Percentiles rank a stretch among this genome's conserved stretches.
Evolutionary conservation across 2,888 invertebrate species (phyloP).

Genomic region (Resseliella maxima): DNA sequence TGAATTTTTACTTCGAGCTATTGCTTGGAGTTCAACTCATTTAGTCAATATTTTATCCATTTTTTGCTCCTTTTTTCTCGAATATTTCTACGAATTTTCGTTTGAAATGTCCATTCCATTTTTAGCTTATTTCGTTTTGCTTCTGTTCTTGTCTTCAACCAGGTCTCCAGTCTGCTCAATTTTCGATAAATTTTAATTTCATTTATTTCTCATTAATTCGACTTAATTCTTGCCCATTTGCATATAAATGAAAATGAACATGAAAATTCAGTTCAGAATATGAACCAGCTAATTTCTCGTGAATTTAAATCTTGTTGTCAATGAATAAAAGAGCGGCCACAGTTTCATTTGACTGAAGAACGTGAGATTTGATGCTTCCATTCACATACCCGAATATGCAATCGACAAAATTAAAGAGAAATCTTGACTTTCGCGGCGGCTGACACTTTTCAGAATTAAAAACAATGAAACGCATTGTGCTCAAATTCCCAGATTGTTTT

Average conservation of each 20-base stretch:
- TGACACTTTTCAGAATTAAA: constrained; percentile 3
- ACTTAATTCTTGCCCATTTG: not conserved
- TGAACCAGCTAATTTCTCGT: not conserved
- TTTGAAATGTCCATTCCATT: too few relatives aligned
- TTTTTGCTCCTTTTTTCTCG: too few relatives aligned
- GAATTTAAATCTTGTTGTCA: not conserved
- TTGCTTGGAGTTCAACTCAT: too few relatives aligned
- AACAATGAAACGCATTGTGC: constrained; percentile 16
- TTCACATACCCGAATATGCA: not conserved
- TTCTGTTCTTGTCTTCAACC: too few relatives aligned
- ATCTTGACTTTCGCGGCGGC: not conserved
- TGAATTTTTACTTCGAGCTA: too few relatives aligned
- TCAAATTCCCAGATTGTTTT: not conserved
- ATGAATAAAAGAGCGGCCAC: not conserved
- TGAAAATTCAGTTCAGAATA: too few relatives aligned
- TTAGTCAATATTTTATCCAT: too few relatives aligned
- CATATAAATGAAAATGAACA: not conserved
- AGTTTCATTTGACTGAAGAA: not conserved
- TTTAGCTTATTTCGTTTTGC: too few relatives aligned
- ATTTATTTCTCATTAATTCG: too few relatives aligned
- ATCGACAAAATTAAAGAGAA: not conserved
- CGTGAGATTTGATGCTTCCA: not conserved
- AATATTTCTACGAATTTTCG: too few relatives aligned
- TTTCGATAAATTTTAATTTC: too few relatives aligned
- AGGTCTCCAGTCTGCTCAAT: too few relatives aligned